These are phyloP conservation scores for Nematopogon swammerdamellus DNA, from an alignment of 2,888 invertebrate genomes.

Conservation along the genomic window DNA sequence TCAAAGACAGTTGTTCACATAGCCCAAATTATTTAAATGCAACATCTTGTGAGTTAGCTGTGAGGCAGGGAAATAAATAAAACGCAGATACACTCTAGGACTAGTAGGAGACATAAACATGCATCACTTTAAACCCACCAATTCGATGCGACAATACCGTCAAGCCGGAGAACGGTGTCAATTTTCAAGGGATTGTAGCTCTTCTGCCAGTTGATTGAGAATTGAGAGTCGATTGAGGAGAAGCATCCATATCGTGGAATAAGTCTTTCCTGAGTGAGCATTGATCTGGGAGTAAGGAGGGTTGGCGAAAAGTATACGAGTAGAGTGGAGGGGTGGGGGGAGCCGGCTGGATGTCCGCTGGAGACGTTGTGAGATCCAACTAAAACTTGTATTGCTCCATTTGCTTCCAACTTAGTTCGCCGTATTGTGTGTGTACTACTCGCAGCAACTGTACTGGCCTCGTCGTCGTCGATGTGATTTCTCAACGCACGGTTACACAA, in stretches of 20 bases:
- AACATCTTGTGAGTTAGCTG: no score
- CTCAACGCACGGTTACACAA: no score
- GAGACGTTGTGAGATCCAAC: neutral
- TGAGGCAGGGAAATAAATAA: neutral
- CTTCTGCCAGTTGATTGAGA: neutral
- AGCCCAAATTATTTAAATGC: no score
- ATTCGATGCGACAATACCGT: neutral
- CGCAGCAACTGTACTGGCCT: no score
- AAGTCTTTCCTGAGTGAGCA: neutral
- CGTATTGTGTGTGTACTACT: no score
- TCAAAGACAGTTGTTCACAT: no score
- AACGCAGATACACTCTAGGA: neutral
- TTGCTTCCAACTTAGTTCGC: neutral
- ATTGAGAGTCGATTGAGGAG: neutral
- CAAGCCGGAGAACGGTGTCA: neutral
- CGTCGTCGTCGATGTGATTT: no score
- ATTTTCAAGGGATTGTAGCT: neutral
- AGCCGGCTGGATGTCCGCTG: neutral
- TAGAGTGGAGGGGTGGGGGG: neutral
- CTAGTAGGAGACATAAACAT: neutral
- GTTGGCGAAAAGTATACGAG: neutral
- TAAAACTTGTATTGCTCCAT: neutral
- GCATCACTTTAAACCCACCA: neutral
- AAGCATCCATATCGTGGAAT: neutral
- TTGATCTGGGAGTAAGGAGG: neutral